These are phyloP conservation scores for Adelognathus sp. DNA, from an alignment of 2,888 invertebrate species.

Conservation along the genomic window DNA sequence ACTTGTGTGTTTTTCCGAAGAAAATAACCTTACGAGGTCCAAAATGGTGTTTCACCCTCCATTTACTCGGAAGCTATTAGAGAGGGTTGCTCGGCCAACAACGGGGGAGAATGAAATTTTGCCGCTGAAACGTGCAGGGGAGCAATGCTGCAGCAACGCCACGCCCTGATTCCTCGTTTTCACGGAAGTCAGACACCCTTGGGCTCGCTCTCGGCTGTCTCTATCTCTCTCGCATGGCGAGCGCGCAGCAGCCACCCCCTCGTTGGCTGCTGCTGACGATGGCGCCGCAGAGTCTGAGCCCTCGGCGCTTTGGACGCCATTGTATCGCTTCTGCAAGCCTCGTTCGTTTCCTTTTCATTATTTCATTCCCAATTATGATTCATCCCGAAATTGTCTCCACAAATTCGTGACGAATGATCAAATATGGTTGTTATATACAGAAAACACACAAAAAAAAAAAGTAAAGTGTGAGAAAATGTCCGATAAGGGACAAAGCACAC, in stretches of 20 bases:
- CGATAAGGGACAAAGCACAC: conserved; percentile 37
- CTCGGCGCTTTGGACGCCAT: conserved; percentile 40
- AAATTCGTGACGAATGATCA: neutral
- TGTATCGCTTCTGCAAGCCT: conserved; percentile 4
- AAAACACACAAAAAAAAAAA: neutral
- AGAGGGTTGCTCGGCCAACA: conserved; percentile 29
- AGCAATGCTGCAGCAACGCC: conserved; percentile 55
- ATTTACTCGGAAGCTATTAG: neutral
- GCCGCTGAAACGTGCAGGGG: too few species aligned
- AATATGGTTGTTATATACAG: neutral
- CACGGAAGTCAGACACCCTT: conserved; percentile 46
- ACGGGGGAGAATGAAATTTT: conserved; percentile 35
- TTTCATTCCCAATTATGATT: neutral
- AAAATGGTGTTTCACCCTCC: too few species aligned
- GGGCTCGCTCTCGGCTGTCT: conserved; percentile 6
- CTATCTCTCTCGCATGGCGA: conserved; percentile 6
- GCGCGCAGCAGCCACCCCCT: conserved; percentile 48
- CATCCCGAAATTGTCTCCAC: neutral
- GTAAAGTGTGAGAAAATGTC: neutral
- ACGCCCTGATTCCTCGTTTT: conserved; percentile 68
- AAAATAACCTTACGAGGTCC: too few species aligned
- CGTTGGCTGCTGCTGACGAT: conserved; percentile 45
- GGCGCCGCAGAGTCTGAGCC: conserved; percentile 44
- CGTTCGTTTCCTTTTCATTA: neutral
- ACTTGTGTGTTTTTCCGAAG: too few species aligned